phyloP scores from a whole-genome alignment of 1,140 invertebrate species.

The Sinella curviseta region DNA sequence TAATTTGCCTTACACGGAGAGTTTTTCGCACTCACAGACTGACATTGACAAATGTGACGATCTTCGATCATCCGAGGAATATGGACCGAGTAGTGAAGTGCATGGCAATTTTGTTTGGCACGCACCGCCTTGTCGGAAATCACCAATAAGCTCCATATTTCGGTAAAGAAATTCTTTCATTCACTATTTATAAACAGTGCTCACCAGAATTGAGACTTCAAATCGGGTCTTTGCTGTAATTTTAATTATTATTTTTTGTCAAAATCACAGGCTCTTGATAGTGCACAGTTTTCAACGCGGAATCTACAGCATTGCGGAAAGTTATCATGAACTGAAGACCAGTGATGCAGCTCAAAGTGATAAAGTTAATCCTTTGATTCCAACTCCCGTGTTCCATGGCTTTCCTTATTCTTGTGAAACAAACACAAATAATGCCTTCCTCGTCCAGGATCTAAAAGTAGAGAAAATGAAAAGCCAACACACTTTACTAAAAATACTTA shows the following conservation, averaged over 20 bases:
- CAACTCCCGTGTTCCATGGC: not conserved
- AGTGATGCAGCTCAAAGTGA: too few species aligned
- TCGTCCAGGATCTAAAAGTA: too few species aligned
- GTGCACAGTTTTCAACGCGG: not conserved
- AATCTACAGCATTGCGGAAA: not conserved
- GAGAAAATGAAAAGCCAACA: too few species aligned
- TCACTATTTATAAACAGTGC: too few species aligned
- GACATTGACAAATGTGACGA: too few species aligned
- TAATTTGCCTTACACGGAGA: too few species aligned
- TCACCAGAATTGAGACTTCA: too few species aligned
- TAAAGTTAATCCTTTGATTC: not conserved
- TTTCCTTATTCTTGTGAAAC: not conserved
- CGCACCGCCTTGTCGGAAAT: slow-evolving; percentile 22
- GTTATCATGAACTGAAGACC: not conserved
- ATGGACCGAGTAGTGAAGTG: slow-evolving; percentile 6
- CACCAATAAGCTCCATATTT: not conserved
- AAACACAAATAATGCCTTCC: not conserved
- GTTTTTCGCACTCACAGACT: too few species aligned
- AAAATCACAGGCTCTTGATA: not conserved
- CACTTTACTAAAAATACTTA: not conserved
- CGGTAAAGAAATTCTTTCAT: too few species aligned
- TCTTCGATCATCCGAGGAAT: not conserved
- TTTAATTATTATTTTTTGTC: too few species aligned
- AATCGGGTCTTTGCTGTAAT: too few species aligned
- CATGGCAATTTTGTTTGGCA: slow-evolving; percentile 31